Base-by-base conservation (phyloP, 2,797 vertebrate genomes). In the Artibeus lituratus region DNA sequence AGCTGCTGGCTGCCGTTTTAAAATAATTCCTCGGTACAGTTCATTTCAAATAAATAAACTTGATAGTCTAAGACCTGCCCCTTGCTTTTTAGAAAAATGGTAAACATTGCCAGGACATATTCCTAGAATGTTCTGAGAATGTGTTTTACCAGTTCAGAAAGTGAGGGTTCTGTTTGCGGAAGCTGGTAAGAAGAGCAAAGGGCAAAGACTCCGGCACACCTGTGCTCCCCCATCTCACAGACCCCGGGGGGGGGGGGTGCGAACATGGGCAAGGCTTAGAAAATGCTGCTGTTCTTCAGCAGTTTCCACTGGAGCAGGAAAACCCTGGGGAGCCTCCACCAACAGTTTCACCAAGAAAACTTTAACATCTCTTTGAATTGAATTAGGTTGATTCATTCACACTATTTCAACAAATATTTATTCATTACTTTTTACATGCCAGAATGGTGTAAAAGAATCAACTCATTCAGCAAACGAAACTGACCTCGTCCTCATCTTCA, bases 381-480 rank as follows among this genome's bases (percentile, higher is more conserved):
- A 94, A 74, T 89, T 44, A 77, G n/a, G 14, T 35, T 67, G 59
- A 29, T 85, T 96, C 87, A 51, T 77, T 95, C 74, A 87, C 82
- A 87, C 82, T 94, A 29, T 77, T 94, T 93, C 76, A 95, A 88
- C 81, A 96, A 94, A 90, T 95, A 90, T 76, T 89, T 94, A 90
- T 87, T 94, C 73, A 92, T 72, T 81, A 78, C 18, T 78, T 94
- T 82, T 16, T 57, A 70, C 29, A 59, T 78, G 73, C 84, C 93
- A 87, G 55, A 93, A 80, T 73, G n/a, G n/a, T 70, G 35, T 86
- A 49, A 94, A 97, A 96, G 44, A 94, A 92, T 85, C 73, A 89
- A 76, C 57, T n/a, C 24, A 44, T 69, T 93, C 37, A 84, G 67
- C 44, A 93, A 95, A 94, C 74, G 95, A 94, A 97, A 91, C 19